Base-by-base conservation (phyloP, 1,140 invertebrate species). In the Anadara kagoshimensis region DNA sequence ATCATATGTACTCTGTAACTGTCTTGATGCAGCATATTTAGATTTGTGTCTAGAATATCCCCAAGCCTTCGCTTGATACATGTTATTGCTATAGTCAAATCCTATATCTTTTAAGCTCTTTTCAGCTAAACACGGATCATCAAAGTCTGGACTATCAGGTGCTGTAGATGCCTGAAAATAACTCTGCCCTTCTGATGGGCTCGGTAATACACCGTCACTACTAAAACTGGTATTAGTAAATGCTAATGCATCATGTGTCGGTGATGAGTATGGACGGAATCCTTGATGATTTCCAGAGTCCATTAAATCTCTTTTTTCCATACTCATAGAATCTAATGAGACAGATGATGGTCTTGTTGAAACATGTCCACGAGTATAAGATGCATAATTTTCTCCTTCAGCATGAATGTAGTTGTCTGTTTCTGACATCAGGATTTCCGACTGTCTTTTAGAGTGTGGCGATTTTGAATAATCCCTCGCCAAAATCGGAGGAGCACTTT, bases 171-270 rank as follows among this genome's bases (percentile, higher is more conserved):
- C 43, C 63, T 75, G 59, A 53, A 83, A 83, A 53, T 73, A 78
- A 16, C 66, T 58, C 36, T 81, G 75, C 0, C 78, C 72, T 16
- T 77, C 64, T 12, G 69, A 68, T 24, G 63, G 62, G 18, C 73
- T 69, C 4, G 82, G 79, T 22, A 80, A 24, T 11, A 78, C 53
- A 54, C 78, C 73, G 69, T 81, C 79, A 5, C 58, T 29, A 68
- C 75, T 79, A 53, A 80, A 82, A 71, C 78, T 82, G 11, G 74
- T 58, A 65, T 79, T 69, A 10, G 63, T 43, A 20, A 65, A 71
- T 12, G 43, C 36, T 18, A 82, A 29, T 36, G 29, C 29, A 36
- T 36, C 29, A 36, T 36, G 29, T 36, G 29, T 36, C 29, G 69
- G 14, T 2, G 43, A 45, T 12, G 44, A 45, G 4, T 61, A 26